phyloP scores from a whole-genome alignment of 1,140 invertebrate genomes.

The Hyphantria cunea region DNA sequence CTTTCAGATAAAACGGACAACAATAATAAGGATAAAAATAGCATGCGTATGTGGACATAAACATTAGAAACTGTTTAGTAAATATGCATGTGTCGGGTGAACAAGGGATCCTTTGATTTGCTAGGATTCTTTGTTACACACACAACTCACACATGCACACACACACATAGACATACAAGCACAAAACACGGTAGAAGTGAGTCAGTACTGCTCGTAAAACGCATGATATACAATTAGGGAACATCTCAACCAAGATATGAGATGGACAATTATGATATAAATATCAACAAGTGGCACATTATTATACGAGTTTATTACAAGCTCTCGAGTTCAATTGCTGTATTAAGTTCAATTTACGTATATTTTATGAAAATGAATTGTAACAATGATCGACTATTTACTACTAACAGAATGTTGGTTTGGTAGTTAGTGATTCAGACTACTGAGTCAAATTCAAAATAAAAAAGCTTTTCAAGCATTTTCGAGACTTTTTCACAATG shows the following conservation, averaged over 20 bases:
- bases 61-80: too few relatives aligned
- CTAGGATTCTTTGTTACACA: not conserved
- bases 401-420: too few relatives aligned
- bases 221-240: conserved; percentile 23
- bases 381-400: not conserved
- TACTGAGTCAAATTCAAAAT: not conserved
- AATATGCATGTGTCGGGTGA: not conserved
- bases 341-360: not conserved
- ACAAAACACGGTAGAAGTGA: conserved; percentile 9
- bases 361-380: not conserved
- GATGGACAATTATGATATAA: conserved; percentile 11
- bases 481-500: too few relatives aligned
- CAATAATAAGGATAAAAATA: too few relatives aligned
- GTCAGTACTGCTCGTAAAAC: conserved; percentile 25
- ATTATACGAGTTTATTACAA: conserved; percentile 1
- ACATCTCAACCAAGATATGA: conserved; percentile 19
- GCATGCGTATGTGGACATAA: too few relatives aligned
- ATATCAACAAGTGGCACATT: not conserved
- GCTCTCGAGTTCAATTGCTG: conserved; percentile 2
- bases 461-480: too few relatives aligned
- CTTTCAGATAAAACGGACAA: too few relatives aligned
- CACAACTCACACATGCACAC: not conserved
- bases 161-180: not conserved
- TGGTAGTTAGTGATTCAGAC: not conserved
- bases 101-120: not conserved